These are phyloP conservation scores for Mobula birostris DNA, from an alignment of 2,113 vertebrate species.

Conservation along the genomic window DNA sequence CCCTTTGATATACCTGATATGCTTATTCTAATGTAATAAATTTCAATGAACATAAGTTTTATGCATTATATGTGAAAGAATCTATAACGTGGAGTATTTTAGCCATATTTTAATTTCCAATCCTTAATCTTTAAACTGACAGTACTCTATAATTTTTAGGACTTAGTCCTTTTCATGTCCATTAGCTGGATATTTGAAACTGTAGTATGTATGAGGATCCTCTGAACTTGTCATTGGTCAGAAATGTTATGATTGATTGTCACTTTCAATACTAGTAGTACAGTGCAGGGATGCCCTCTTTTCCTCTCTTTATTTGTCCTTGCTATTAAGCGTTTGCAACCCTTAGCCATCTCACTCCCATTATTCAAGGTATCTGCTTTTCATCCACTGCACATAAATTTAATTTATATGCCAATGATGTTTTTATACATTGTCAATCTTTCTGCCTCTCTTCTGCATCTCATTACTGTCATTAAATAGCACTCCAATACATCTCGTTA, in stretches of 20 bases:
- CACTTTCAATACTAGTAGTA: slow-evolving; percentile 59
- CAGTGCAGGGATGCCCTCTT: slow-evolving; percentile 46
- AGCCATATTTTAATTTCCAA: neutral
- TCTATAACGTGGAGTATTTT: neutral
- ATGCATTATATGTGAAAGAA: neutral
- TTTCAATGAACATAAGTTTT: neutral
- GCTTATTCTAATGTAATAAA: slow-evolving; percentile 12
- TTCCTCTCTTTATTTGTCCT: slow-evolving; percentile 56
- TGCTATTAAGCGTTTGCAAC: slow-evolving; percentile 50
- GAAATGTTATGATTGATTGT: slow-evolving; percentile 65
- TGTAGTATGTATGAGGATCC: neutral
- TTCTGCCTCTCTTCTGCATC: slow-evolving; percentile 65
- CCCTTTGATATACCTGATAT: slow-evolving; percentile 4
- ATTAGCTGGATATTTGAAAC: slow-evolving; percentile 28
- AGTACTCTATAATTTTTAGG: neutral
- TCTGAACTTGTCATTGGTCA: slow-evolving; percentile 59
- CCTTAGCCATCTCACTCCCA: slow-evolving; percentile 48
- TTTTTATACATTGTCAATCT: slow-evolving; percentile 73
- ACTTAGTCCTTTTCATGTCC: neutral
- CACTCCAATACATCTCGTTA: slow-evolving; percentile 75
- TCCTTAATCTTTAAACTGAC: neutral
- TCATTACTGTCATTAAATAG: slow-evolving; percentile 86
- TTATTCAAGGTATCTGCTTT: slow-evolving; percentile 57
- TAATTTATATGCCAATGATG: slow-evolving; percentile 81
- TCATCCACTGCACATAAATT: slow-evolving; percentile 60